These are phyloP conservation scores for Plagiodera versicolora DNA, from an alignment of 2,888 invertebrate genomes.

Conservation along the genomic window DNA sequence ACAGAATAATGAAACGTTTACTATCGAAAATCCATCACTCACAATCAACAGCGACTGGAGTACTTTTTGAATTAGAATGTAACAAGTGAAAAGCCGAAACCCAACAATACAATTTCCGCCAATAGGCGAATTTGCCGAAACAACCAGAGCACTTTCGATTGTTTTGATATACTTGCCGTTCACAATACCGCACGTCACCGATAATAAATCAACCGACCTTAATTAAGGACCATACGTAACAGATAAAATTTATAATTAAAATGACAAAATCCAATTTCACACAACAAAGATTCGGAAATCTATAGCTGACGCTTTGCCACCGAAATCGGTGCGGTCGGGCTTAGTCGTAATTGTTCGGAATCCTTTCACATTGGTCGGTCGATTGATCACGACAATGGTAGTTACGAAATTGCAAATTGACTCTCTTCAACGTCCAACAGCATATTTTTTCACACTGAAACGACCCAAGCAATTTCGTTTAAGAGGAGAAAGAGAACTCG, in stretches of 20 bases:
- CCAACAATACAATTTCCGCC: neutral
- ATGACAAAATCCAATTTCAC: slow-evolving; percentile 55
- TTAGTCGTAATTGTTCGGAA: neutral
- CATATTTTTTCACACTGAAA: too few species aligned
- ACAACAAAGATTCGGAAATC: slow-evolving; percentile 51
- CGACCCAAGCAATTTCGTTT: too few species aligned
- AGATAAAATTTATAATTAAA: slow-evolving; percentile 54
- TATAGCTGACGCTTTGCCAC: slow-evolving; percentile 38
- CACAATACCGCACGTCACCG: slow-evolving; percentile 20
- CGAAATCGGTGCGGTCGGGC: neutral
- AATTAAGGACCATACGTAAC: slow-evolving; percentile 51
- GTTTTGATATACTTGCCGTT: slow-evolving; percentile 10
- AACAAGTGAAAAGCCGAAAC: neutral
- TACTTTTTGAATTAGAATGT: neutral
- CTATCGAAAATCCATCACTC: neutral
- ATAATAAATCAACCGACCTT: slow-evolving; percentile 39
- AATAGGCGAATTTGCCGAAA: slow-evolving; percentile 16
- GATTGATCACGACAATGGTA: neutral
- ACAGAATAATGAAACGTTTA: neutral
- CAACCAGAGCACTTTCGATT: slow-evolving; percentile 14
- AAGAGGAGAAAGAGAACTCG: too few species aligned
- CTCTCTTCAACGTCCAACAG: too few species aligned
- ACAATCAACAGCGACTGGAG: neutral
- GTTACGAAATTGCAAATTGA: neutral
- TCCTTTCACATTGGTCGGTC: neutral